Evolutionary conservation across 2,888 invertebrate genomes (phyloP).

Genomic region (Cataglyphis rosenhaueri): DNA sequence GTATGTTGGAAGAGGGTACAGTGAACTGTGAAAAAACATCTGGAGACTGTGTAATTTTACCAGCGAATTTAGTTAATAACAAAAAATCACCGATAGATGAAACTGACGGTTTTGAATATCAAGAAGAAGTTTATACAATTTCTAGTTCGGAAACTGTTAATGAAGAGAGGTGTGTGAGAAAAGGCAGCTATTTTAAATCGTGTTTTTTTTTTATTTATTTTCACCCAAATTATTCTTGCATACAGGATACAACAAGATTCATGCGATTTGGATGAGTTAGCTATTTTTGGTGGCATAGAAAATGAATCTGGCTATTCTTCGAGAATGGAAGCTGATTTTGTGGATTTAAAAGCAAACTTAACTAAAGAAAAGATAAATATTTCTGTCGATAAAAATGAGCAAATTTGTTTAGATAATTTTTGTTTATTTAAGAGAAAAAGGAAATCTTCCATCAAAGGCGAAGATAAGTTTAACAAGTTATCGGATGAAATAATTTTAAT

Average conservation of each 20-base stretch:
- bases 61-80: conserved; percentile 66
- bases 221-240: neutral
- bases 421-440: conserved; percentile 81
- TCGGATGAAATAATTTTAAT: conserved; percentile 95
- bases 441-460: conserved; percentile 83
- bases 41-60: conserved; percentile 82
- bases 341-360: conserved; percentile 77
- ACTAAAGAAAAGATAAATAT: conserved; percentile 71
- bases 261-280: conserved; percentile 75
- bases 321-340: conserved; percentile 77
- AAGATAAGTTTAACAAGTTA: conserved; percentile 90
- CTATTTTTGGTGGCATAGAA: conserved; percentile 69
- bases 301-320: conserved; percentile 82
- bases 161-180: conserved; percentile 75
- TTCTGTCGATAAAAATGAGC: conserved; percentile 81
- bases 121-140: conserved; percentile 72
- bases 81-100: conserved; percentile 67
- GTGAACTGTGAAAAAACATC: conserved; percentile 80
- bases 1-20: conserved; percentile 87
- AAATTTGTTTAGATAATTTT: conserved; percentile 74
- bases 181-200: neutral
- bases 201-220: neutral
- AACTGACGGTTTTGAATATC: conserved; percentile 67
- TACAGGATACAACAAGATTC: conserved; percentile 74
- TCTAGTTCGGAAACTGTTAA: conserved; percentile 68